phyloP scores from a whole-genome alignment of 1,140 invertebrate genomes.

The Araneus ventricosus region DNA sequence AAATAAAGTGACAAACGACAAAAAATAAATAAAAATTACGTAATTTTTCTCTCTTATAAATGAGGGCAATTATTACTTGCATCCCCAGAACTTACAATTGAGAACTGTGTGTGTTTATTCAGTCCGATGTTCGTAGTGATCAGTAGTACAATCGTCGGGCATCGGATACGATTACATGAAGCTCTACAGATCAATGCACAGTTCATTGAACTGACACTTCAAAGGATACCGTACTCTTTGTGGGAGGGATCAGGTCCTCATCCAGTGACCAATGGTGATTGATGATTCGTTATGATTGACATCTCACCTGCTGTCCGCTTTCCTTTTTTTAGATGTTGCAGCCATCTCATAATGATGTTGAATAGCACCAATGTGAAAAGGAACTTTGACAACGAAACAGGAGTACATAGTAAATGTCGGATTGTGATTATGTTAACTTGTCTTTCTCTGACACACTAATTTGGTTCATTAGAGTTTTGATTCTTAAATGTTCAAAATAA shows the following conservation, averaged over 20 bases:
- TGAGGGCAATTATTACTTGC: background rate
- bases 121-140: background rate
- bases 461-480: background rate
- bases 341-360: slow-evolving; percentile 14
- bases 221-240: slow-evolving; percentile 68
- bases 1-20: background rate
- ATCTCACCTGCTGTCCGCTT: slow-evolving; percentile 60
- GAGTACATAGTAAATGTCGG: slow-evolving; percentile 25
- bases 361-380: slow-evolving; percentile 55
- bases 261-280: slow-evolving; percentile 67
- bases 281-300: slow-evolving; percentile 65
- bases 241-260: slow-evolving; percentile 61
- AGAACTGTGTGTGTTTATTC: background rate
- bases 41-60: background rate
- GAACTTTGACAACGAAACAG: background rate
- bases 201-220: slow-evolving; percentile 70
- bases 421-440: slow-evolving; percentile 17
- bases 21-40: background rate
- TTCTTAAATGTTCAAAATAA: background rate
- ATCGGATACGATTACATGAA: slow-evolving; percentile 50
- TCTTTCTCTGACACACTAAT: background rate
- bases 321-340: background rate
- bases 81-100: background rate
- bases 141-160: slow-evolving; percentile 36
- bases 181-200: slow-evolving; percentile 65